Base-by-base conservation (phyloP, 2,888 invertebrate genomes). In the Hololepta plana region DNA sequence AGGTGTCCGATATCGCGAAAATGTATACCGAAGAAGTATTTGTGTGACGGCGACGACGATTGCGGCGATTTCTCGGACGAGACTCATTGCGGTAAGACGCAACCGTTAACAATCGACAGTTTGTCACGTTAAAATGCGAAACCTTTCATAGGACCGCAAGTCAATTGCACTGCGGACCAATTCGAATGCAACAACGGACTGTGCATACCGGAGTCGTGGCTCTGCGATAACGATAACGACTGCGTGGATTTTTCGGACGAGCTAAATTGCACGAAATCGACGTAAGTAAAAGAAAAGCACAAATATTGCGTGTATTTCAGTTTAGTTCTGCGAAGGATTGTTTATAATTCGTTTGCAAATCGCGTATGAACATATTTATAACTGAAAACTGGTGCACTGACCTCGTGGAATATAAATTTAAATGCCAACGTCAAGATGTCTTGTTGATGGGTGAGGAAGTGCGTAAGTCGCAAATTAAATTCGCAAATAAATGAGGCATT, bases 171-270 rank as follows among this genome's bases (percentile, higher is more conserved):
- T 1, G 55, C 58, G 1, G 70, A 76, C 24, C 73, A 81, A 49
- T 81, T 76, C 43, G 67, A 71, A 40, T 82, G 82, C 45, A 59
- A 62, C 16, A 81, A 82, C 46, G 81, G 81, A 0, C 63, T 74
- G 21, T 84, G 82, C 48, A 72, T 84, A 34, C 73, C 70, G 30
- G 64, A 65, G 34, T 62, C 63, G 10, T 80, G 79, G 75, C 56
- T 71, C 4, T 84, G 82, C 46, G 81, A 82, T 42, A 53, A 53
- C 32, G 80, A 80, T 44, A 72, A 77, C 46, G 82, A 84, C 47
- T 84, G 82, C 44, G 70, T 70, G 26, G 82, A 82, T 44, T 72
- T 65, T 43, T 74, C 79, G 1, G 82, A 84, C 40, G 82, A 84
- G 48, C 46, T 57, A 11, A 73, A 76, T 53, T 81, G 80, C 49